These are phyloP conservation scores for Magallana nippona DNA, from an alignment of 2,888 invertebrate species.

Conservation along the genomic window DNA sequence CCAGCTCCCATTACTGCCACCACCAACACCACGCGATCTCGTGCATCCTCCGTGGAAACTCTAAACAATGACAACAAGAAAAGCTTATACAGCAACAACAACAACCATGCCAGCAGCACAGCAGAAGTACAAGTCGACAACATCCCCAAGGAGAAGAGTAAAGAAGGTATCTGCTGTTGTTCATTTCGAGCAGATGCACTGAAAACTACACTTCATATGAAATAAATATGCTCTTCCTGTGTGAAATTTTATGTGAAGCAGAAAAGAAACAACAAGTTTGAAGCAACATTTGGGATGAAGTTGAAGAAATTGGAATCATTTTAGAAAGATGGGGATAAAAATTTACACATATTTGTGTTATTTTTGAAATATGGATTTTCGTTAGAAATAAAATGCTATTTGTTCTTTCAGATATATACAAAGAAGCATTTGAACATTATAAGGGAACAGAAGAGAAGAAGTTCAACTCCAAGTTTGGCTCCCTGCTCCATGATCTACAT, in stretches of 20 bases:
- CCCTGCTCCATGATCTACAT: constrained; percentile 66
- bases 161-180: constrained; percentile 35
- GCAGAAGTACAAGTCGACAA: constrained; percentile 34
- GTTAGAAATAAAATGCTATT: too few species aligned
- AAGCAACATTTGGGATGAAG: too few species aligned
- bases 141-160: constrained; percentile 22
- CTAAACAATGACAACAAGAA: constrained; percentile 29
- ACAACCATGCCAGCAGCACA: neutral
- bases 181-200: too few species aligned
- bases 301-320: too few species aligned
- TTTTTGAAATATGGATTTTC: too few species aligned
- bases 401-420: constrained; percentile 67
- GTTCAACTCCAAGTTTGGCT: constrained; percentile 70
- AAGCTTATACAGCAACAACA: constrained; percentile 22
- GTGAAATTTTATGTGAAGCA: too few species aligned
- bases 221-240: too few species aligned
- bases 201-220: neutral
- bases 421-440: constrained; percentile 71
- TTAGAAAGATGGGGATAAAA: too few species aligned
- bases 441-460: constrained; percentile 71
- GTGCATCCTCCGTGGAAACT: constrained; percentile 37
- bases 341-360: too few species aligned
- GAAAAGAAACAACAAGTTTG: too few species aligned
- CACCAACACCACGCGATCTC: neutral
- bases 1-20: constrained; percentile 34